These are phyloP conservation scores for Dolomedes plantarius DNA, from an alignment of 2,888 invertebrate species.

Conservation along the genomic window DNA sequence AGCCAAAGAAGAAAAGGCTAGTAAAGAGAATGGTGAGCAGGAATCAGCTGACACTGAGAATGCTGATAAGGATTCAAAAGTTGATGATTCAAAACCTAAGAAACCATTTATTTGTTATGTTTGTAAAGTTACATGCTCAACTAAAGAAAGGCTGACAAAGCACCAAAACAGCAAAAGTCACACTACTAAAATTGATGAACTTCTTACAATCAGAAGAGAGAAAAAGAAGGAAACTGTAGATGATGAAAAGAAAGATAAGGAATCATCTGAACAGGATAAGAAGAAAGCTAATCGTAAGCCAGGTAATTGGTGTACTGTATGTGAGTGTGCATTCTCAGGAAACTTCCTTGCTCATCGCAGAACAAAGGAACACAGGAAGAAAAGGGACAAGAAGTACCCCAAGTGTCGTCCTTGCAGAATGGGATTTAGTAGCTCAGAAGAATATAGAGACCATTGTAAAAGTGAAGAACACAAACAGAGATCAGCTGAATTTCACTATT, in stretches of 20 bases:
- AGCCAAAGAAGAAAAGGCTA: slow-evolving; percentile 19
- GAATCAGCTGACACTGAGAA: slow-evolving; percentile 37
- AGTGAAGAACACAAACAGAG: slow-evolving; percentile 67
- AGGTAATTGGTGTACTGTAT: slow-evolving; percentile 67
- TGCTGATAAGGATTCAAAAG: slow-evolving; percentile 35
- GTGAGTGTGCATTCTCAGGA: slow-evolving; percentile 63
- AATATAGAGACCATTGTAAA: slow-evolving; percentile 67
- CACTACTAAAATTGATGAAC: slow-evolving; percentile 54
- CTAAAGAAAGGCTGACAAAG: slow-evolving; percentile 38
- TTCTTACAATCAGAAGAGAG: slow-evolving; percentile 47
- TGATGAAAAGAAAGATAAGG: slow-evolving; percentile 36
- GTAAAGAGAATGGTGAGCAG: slow-evolving; percentile 59
- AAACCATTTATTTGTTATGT: slow-evolving; percentile 55
- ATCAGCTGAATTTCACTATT: slow-evolving; percentile 67
- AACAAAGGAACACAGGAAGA: slow-evolving; percentile 68
- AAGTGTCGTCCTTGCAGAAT: slow-evolving; percentile 66
- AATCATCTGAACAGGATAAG: slow-evolving; percentile 33
- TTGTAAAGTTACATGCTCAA: slow-evolving; percentile 58
- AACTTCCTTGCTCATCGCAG: slow-evolving; percentile 67
- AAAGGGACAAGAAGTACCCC: slow-evolving; percentile 67
- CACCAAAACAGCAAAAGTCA: slow-evolving; percentile 55
- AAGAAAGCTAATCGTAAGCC: slow-evolving; percentile 56
- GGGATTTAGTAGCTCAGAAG: slow-evolving; percentile 68
- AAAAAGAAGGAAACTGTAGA: slow-evolving; percentile 44
- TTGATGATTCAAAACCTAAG: slow-evolving; percentile 28